Base-by-base conservation (phyloP, 2,888 invertebrate species). In the Protophormia terraenovae region DNA sequence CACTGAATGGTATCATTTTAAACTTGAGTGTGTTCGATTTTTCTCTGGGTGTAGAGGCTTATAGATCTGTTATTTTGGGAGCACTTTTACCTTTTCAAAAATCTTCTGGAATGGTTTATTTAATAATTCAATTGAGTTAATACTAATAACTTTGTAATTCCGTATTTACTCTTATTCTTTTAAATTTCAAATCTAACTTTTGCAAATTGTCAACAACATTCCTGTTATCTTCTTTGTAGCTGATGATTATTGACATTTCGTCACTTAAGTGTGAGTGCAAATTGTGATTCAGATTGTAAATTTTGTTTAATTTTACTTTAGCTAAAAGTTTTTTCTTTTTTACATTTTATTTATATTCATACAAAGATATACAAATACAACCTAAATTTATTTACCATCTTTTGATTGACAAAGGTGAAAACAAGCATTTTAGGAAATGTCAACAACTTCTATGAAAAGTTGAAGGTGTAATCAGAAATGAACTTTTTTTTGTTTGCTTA, bases 361-460 rank as follows among this genome's bases (percentile, higher is more conserved):
- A 47, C 47, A 58, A 60, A 60, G 38, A 14, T 22, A 50, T 27
- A 53, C 71, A 69, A 73, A 80, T 35, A 69, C 24, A 66, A 62
- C 7, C 10, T 27, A 27, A 47, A 45, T 47, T 8, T 79, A 32
- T 32, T 67, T 47, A 47, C 53, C 10, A 62, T n/a, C 50, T 64
- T 71, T 64, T 85, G 84, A 82, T 82, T 85, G 82, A 84, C 81
- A 78, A 77, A 81, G 81, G 81, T 81, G 27, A 64, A 69, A 29
- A 27, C 12, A 78, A 71, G 10, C 24, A 45, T 45, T 71, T 62
- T 38, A 55, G 16, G 71, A 64, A 64, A 55, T 55, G 82, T 77
- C 82, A 83, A 83, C 64, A 83, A 77, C 47, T 55, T 67, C 10
- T 41, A 14, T 16, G 7, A 45, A 58, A 41, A 1, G 22, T 41